Conservation (phyloP, 2,888 invertebrate genomes). For the Protonemura montana region DNA sequence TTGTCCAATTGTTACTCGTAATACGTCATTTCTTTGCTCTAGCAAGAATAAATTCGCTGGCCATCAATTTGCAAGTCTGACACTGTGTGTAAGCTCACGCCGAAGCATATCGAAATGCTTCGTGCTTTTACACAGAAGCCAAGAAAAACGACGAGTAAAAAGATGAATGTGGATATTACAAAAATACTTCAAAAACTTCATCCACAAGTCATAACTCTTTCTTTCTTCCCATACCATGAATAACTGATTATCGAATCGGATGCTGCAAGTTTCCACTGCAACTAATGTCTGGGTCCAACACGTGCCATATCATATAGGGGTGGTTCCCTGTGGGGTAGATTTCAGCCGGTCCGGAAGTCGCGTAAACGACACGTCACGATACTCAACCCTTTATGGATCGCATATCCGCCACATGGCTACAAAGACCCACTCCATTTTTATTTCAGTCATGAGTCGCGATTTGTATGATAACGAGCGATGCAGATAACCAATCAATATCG, state of each 20-base stretch:
- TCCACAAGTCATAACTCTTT: constrained; percentile 7
- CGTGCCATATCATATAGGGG: background rate
- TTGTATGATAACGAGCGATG: background rate
- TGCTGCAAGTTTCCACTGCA: background rate
- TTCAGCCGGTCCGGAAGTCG: background rate
- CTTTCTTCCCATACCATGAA: background rate
- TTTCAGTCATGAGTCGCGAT: background rate
- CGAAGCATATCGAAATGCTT: background rate
- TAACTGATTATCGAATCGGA: background rate
- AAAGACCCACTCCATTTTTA: background rate
- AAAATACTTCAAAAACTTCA: background rate
- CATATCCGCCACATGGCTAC: background rate
- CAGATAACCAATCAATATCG: background rate
- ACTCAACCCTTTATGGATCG: background rate
- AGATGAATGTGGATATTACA: background rate
- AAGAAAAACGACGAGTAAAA: background rate
- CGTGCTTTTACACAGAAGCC: background rate
- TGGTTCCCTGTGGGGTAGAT: background rate
- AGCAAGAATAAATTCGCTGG: background rate
- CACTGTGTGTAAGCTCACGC: background rate
- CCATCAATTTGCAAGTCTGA: background rate
- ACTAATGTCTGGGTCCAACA: background rate
- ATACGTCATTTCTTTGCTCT: background rate
- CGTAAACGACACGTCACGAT: background rate
- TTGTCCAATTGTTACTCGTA: background rate